phyloP scores from a whole-genome alignment of 2,888 invertebrate species.

The Stomorhina lunata region DNA sequence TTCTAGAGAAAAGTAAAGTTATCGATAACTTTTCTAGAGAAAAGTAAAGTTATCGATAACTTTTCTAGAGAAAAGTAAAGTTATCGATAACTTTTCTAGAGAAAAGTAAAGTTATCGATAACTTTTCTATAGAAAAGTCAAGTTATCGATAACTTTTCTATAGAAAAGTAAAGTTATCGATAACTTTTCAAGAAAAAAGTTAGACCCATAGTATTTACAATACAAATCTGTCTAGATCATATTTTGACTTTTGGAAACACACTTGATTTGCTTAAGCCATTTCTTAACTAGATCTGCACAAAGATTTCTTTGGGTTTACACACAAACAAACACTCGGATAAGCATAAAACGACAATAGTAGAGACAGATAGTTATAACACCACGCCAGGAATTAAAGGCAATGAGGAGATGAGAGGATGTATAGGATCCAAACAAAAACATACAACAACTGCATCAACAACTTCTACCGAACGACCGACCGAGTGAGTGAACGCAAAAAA shows the following conservation, averaged over 20 bases:
- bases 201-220: too few relatives aligned
- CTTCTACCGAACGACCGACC: neutral
- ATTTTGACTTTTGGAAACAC: constrained; percentile 5
- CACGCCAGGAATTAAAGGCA: neutral
- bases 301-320: constrained; percentile 36
- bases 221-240: neutral
- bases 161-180: too few relatives aligned
- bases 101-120: too few relatives aligned
- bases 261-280: constrained; percentile 27
- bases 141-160: too few relatives aligned
- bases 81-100: too few relatives aligned
- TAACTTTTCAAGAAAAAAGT: too few relatives aligned
- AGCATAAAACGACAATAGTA: neutral
- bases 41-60: too few relatives aligned
- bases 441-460: neutral
- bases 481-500: constrained; percentile 1
- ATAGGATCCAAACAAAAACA: constrained; percentile 26
- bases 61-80: too few relatives aligned
- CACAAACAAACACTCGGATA: constrained; percentile 16
- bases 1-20: too few relatives aligned
- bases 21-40: too few relatives aligned
- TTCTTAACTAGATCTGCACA: constrained; percentile 53
- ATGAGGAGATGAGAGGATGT: too few relatives aligned
- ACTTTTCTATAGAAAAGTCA: too few relatives aligned
- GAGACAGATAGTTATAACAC: constrained; percentile 5